Conservation (phyloP, 2,797 vertebrate genomes). For the Dermochelys coriacea region DNA sequence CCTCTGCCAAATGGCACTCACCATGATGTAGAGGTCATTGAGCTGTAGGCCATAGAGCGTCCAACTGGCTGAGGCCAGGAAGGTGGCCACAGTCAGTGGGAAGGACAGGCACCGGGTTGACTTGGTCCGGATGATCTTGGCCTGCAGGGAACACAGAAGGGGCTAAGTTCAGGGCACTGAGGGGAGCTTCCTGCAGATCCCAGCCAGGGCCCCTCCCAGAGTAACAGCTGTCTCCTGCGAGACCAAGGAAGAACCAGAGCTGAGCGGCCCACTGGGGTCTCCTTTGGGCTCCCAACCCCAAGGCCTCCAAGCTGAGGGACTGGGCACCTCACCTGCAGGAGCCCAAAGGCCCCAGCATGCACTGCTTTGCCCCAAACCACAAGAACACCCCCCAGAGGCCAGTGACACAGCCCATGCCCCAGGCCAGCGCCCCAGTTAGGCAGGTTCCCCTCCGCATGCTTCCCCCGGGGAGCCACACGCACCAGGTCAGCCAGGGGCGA, state of each 20-base stretch:
- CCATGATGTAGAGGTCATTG: conserved; percentile 88
- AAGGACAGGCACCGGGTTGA: conserved; percentile 91
- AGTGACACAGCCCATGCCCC: neutral
- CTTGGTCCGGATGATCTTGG: conserved; percentile 85
- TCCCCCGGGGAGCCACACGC: conserved; percentile 19
- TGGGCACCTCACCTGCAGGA: too few species aligned
- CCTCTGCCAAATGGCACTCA: conserved; percentile 57
- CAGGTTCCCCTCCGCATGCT: too few species aligned
- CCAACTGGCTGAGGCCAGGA: conserved; percentile 93
- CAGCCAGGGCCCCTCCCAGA: neutral
- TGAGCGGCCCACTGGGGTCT: neutral
- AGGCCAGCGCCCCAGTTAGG: neutral
- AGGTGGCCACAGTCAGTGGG: conserved; percentile 89
- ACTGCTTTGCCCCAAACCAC: neutral
- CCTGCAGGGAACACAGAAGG: conserved; percentile 66
- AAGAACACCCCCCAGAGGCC: neutral
- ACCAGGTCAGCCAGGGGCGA: conserved; percentile 91
- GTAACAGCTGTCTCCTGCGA: neutral
- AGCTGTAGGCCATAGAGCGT: conserved; percentile 90
- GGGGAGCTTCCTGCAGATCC: neutral
- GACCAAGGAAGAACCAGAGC: neutral
- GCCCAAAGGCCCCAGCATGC: neutral
- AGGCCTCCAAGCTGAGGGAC: neutral
- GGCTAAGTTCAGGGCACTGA: neutral
- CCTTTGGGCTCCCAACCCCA: neutral